Percentiles rank a stretch among this genome's conserved stretches.
Evolutionary conservation across 1,140 invertebrate genomes (phyloP).

Genomic region (Zaprionus vittiger): DNA sequence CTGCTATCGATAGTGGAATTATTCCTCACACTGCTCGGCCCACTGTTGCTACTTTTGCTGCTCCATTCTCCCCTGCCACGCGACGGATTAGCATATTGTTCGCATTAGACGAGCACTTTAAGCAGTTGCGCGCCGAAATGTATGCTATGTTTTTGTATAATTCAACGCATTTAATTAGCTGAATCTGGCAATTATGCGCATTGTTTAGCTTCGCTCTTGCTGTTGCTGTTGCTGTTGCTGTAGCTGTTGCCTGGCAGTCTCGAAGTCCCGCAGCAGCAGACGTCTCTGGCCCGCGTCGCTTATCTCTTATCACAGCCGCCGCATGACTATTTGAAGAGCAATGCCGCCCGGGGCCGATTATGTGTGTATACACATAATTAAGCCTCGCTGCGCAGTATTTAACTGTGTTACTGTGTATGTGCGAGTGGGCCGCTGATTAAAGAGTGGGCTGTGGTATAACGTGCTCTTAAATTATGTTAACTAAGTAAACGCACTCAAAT

Average conservation of each 20-base stretch:
- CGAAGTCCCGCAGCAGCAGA: background rate
- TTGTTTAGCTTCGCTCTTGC: background rate
- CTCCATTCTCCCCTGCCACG: background rate
- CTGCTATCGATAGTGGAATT: slow-evolving; percentile 5
- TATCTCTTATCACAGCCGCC: slow-evolving; percentile 41
- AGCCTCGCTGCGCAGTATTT: slow-evolving; percentile 2
- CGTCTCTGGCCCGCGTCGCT: background rate
- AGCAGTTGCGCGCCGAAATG: slow-evolving; percentile 17
- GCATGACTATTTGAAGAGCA: slow-evolving; percentile 17
- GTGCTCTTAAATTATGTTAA: background rate
- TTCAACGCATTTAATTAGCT: slow-evolving; percentile 29
- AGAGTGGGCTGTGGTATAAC: background rate
- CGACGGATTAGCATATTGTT: slow-evolving; percentile 22
- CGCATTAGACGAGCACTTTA: slow-evolving; percentile 9
- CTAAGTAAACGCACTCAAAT: background rate
- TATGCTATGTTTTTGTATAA: slow-evolving; percentile 34
- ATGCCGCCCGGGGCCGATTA: slow-evolving; percentile 25
- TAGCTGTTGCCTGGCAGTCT: background rate
- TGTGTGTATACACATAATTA: slow-evolving; percentile 41
- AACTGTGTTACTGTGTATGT: background rate
- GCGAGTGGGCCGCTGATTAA: background rate
- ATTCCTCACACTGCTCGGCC: background rate
- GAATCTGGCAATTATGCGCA: slow-evolving; percentile 21
- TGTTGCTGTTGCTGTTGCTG: background rate
- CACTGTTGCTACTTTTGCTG: background rate